Percentiles rank a stretch among this genome's conserved stretches.
Conservation (phyloP, 2,113 vertebrate species). For the Actinemys pallida region DNA sequence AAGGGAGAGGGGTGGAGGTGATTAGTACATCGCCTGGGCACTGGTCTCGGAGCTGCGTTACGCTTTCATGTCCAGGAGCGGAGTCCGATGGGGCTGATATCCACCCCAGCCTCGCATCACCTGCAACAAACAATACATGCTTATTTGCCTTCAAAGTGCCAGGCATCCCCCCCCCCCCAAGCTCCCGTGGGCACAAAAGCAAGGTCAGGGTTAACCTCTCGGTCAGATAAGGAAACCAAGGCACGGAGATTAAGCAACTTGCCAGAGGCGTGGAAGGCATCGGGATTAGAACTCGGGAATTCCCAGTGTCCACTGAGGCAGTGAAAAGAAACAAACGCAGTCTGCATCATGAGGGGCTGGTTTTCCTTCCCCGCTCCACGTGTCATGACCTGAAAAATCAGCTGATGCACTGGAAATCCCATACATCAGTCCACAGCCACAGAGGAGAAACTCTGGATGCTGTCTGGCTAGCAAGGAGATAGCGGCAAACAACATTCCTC, state of each 20-base stretch:
- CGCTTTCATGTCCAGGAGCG: constrained; percentile 81
- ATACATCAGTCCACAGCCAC: neutral
- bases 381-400: neutral
- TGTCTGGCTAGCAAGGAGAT: neutral
- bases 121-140: constrained; percentile 65
- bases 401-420: neutral
- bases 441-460: neutral
- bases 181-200: neutral
- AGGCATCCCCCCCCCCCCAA: accelerated
- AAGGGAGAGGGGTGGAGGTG: neutral
- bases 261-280: neutral
- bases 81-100: constrained; percentile 83
- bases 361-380: neutral
- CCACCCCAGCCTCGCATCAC: constrained; percentile 86
- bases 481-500: neutral
- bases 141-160: neutral
- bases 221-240: neutral
- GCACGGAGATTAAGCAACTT: neutral
- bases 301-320: neutral
- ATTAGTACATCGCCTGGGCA: neutral
- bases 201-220: neutral
- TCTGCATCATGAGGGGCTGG: neutral
- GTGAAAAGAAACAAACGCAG: neutral
- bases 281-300: neutral
- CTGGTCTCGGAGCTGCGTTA: constrained; percentile 22